Base-by-base conservation (phyloP, 2,113 vertebrate species). In the Melanerpes aurifrons region DNA sequence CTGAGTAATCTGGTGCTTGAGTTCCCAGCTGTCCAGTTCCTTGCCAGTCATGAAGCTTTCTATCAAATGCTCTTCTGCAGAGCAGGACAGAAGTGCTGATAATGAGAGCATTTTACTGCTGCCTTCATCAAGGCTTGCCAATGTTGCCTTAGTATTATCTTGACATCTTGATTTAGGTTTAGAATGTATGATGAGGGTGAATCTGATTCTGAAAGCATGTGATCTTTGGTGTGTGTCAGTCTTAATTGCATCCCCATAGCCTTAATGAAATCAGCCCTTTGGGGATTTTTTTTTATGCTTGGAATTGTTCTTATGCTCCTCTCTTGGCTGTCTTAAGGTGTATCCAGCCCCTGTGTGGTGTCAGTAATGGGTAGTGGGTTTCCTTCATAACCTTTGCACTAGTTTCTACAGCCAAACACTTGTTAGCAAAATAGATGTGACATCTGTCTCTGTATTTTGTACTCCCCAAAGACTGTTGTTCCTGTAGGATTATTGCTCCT, bases 151-250 rank as follows among this genome's bases (percentile, higher is more conserved):
- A 40, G 62, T 59, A 35, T 82, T 80, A 67, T 70, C 90, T 85
- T 89, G 82, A 47, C 37, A 62, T 62, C 63, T 82, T 82, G 35
- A 67, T 89, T 92, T 87, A 43, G 59, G 10, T 80, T 82, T 77
- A 77, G 85, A 91, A 56, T 53, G 12, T 59, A 31, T 86, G 70
- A 86, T 50, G 75, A 91, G 31, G 21, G 5, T 80, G 64, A 91
- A 66, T 87, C 50, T 80, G 31, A 47, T 82, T 86, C 72, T 94
- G 69, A 94, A 86, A 47, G 59, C 79, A 50, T 47, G 48, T 87
- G 75, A 53, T 85, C 68, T n/a, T 81, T 70, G 21, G 35, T 69
- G 19, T 70, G 18, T 89, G 90, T 82, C 71, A 63, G 15, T 84
- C 84, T 78, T 57, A 75, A 76, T 20, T 76, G 72, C 21, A 12